phyloP scores from a whole-genome alignment of 2,113 vertebrate species.

The Caracal caracal region DNA sequence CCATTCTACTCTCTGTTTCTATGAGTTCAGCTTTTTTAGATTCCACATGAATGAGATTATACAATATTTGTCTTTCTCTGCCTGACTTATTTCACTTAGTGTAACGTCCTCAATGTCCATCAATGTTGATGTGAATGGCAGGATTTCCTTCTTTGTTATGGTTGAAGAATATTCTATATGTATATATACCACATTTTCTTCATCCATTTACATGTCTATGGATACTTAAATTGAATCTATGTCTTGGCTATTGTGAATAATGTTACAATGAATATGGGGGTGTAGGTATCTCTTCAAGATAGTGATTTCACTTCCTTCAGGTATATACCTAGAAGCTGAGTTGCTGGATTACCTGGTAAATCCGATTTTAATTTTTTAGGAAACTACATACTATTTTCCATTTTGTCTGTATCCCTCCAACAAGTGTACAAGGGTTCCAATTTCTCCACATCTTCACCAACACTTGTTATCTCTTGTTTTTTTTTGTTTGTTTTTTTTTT shows the following conservation, averaged over 20 bases:
- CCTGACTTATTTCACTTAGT: neutral
- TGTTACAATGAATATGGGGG: neutral
- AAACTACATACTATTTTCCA: neutral
- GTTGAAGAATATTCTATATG: neutral
- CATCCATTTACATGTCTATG: neutral
- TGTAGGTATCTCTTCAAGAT: neutral
- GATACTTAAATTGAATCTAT: neutral
- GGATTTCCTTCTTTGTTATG: neutral
- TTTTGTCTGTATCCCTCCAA: neutral
- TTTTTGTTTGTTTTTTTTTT: neutral
- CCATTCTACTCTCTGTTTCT: neutral
- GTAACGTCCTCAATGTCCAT: neutral
- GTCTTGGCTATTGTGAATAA: neutral
- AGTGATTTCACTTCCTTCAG: neutral
- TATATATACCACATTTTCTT: neutral
- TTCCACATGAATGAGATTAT: neutral
- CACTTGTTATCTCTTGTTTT: neutral
- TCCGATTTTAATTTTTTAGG: neutral
- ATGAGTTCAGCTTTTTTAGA: neutral
- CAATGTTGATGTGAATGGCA: neutral
- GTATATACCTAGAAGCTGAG: neutral
- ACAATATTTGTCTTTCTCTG: neutral
- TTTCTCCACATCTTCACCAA: neutral
- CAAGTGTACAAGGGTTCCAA: neutral
- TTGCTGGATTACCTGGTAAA: neutral